Conservation (phyloP, 1,140 invertebrate species). For the Tetragonula clypearis region DNA sequence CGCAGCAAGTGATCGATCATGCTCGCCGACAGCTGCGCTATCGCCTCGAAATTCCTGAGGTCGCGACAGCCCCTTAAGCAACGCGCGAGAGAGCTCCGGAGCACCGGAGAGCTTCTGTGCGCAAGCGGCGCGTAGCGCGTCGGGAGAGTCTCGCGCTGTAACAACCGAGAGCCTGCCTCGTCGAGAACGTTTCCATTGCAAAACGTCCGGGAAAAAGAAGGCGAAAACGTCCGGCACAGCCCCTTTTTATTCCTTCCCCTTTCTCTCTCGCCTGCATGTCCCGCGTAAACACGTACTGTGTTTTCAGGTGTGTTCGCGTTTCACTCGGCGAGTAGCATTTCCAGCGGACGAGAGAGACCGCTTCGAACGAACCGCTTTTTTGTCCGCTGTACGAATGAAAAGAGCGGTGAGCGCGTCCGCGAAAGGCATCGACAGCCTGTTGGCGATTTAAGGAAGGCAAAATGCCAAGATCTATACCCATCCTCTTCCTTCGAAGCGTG, state of each 20-base stretch:
- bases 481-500: not conserved
- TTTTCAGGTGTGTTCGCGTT: not conserved
- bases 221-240: not conserved
- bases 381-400: constrained; percentile 43
- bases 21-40: constrained; percentile 24
- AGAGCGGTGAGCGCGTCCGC: constrained; percentile 20
- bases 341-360: constrained; percentile 36
- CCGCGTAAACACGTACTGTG: not conserved
- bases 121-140: constrained; percentile 19
- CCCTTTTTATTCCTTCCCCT: not conserved
- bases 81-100: not conserved
- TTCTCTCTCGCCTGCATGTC: not conserved
- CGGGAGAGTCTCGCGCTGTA: constrained; percentile 56
- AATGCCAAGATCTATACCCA: constrained; percentile 52
- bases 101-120: constrained; percentile 43
- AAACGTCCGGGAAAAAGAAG: constrained; percentile 55
- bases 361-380: constrained; percentile 5
- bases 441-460: constrained; percentile 63
- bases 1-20: constrained; percentile 53
- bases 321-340: constrained; percentile 53
- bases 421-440: constrained; percentile 51
- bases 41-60: constrained; percentile 10
- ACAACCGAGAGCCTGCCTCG: constrained; percentile 54
- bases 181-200: constrained; percentile 62
- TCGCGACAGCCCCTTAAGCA: constrained; percentile 38